Evolutionary conservation across 2,888 invertebrate species (phyloP).

Genomic region (Atrina japonica): DNA sequence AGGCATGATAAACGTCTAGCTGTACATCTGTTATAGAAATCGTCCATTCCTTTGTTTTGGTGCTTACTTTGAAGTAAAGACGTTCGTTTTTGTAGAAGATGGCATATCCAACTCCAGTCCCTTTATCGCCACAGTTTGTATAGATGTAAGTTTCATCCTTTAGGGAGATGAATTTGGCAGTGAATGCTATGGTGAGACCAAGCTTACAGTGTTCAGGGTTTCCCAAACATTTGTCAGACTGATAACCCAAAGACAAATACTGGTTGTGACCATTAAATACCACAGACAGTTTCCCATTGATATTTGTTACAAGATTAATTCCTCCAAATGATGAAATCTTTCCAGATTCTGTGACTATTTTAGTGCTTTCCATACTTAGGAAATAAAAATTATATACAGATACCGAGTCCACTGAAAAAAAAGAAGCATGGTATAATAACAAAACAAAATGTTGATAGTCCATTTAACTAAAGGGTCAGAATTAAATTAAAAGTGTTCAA

Average conservation of each 20-base stretch:
- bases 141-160: constrained; percentile 42
- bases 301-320: constrained; percentile 18
- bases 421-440: no score
- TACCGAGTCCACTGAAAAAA: constrained; percentile 28
- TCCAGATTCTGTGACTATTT: constrained; percentile 25
- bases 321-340: constrained; percentile 11
- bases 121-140: constrained; percentile 42
- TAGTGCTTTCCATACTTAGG: not conserved
- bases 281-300: constrained; percentile 27
- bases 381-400: constrained; percentile 19
- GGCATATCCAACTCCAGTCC: constrained; percentile 32
- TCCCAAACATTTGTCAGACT: constrained; percentile 11
- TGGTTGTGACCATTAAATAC: constrained; percentile 36
- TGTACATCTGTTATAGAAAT: constrained; percentile 25
- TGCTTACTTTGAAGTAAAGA: constrained; percentile 40
- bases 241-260: constrained; percentile 18
- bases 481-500: no score
- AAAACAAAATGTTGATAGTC: no score
- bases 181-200: constrained; percentile 37
- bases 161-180: constrained; percentile 27
- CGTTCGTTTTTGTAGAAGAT: constrained; percentile 34
- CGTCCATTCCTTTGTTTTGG: constrained; percentile 31
- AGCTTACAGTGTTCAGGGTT: constrained; percentile 38
- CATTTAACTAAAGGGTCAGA: no score
- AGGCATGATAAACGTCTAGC: constrained; percentile 22